Evolutionary conservation across 2,797 vertebrate genomes (phyloP), one percentile per base, ranked within the genome.

Genomic region (Dendrocincla fuliginosa): DNA sequence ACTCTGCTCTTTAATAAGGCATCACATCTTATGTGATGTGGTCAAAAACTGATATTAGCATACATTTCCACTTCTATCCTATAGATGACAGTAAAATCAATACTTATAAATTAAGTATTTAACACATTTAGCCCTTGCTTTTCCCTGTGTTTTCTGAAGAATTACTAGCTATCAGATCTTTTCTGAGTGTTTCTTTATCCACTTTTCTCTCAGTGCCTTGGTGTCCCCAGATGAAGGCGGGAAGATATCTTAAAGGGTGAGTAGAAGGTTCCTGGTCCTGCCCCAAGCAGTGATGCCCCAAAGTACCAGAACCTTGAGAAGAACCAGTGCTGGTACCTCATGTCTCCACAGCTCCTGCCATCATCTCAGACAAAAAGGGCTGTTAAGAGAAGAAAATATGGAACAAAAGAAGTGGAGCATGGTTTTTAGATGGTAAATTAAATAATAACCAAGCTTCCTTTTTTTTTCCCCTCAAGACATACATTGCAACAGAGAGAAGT

Each of bases 131-230:
- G 6, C 22, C 27, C 28, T 44, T 30, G 6, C 7, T 11, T 64
- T 73, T 33, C 30, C 37, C 44, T 49, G 39, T 63, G 20, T 86
- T 94, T 94, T 71, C 55, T 80, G 77, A 96, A 96, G 84, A 84
- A 61, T 60, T 91, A 74, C 41, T 63, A 27, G 16, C 19, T 50
- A 52, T 88, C 93, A 95, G 68, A 55, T 11, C 56, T 35, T 79
- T 91, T 76, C 30, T 39, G 53, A 44, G 19, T 16, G 4, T 25
- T 86, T 90, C 67, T 87, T 96, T 91, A 68, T 49, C 83, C 92
- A 46, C 32, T 97, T 97, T 97, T 87, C 94, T 93, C 70, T 42
- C 61, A 60, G 47, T 11, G 30, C 13, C 52, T 63, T 35, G 22
- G 32, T 79, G 24, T 42, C 88, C 15, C 53, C 37, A 73, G 12